Conservation (phyloP, 2,113 vertebrate species). For the Tragelaphus strepsiceros region DNA sequence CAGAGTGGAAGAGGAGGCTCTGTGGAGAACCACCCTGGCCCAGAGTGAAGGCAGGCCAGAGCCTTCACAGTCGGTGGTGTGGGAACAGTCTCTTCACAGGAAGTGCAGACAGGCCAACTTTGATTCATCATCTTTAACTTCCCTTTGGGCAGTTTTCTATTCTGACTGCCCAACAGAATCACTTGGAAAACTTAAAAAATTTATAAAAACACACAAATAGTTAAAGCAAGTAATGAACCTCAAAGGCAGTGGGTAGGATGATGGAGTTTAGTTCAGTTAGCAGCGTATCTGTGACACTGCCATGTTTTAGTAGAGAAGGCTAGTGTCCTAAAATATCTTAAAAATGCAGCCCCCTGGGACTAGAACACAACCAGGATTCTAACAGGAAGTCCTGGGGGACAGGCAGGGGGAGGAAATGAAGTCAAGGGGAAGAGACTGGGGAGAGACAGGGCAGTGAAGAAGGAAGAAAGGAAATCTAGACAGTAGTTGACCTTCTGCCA, state of each 20-base stretch:
- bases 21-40: accelerated
- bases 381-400: not conserved
- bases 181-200: not conserved
- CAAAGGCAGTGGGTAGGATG: not conserved
- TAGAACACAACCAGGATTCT: not conserved
- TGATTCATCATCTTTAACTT: not conserved
- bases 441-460: not conserved
- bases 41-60: not conserved
- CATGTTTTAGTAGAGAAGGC: not conserved
- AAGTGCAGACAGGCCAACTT: not conserved
- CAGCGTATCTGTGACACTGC: not conserved
- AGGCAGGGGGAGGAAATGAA: not conserved
- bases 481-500: not conserved
- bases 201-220: not conserved
- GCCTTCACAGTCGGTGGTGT: too few species aligned
- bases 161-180: not conserved
- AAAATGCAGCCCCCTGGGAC: not conserved
- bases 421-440: not conserved
- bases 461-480: not conserved
- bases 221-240: not conserved
- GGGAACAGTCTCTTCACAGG: accelerated
- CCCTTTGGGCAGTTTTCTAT: too few species aligned
- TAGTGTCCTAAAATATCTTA: not conserved
- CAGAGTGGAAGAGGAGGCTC: not conserved
- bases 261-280: not conserved